A percentile compares a stretch with the other conserved stretches of the same genome.
Evolutionary conservation across 2,113 vertebrate genomes (phyloP).

Genomic region (Fulica atra): DNA sequence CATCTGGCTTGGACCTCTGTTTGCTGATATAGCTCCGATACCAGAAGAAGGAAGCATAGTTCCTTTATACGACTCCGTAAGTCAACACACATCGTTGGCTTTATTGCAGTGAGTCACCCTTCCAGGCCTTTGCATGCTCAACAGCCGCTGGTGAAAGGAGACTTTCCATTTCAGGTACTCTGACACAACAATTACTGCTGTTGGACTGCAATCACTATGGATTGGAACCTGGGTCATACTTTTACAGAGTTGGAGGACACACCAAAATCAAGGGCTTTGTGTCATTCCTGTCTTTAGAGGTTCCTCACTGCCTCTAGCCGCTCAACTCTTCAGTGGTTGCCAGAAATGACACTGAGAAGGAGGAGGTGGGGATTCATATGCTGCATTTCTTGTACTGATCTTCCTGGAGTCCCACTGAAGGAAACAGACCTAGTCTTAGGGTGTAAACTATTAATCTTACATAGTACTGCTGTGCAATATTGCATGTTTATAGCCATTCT

Average conservation of each 20-base stretch:
- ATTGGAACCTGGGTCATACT: neutral
- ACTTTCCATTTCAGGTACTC: neutral
- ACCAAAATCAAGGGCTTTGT: accelerated
- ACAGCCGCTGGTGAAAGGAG: neutral
- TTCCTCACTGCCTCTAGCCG: accelerated
- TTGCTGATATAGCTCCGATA: neutral
- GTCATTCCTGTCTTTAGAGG: neutral
- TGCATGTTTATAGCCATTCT: neutral
- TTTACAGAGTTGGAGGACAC: neutral
- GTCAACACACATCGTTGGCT: neutral
- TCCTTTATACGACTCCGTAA: neutral
- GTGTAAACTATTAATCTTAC: neutral
- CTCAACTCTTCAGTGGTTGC: neutral
- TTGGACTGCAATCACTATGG: neutral
- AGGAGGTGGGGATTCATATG: neutral
- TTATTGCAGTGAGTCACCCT: slow-evolving; percentile 12
- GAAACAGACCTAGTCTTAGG: neutral
- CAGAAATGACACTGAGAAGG: accelerated
- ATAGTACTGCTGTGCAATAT: neutral
- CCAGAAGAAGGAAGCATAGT: slow-evolving; percentile 10
- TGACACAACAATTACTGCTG: neutral
- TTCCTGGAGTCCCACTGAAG: neutral
- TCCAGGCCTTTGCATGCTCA: neutral
- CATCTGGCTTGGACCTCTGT: slow-evolving; percentile 4
- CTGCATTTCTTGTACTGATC: neutral